These are phyloP conservation scores for Caenorhabditis tropicalis DNA, from an alignment of 1,140 invertebrate genomes.

Conservation along the genomic window DNA sequence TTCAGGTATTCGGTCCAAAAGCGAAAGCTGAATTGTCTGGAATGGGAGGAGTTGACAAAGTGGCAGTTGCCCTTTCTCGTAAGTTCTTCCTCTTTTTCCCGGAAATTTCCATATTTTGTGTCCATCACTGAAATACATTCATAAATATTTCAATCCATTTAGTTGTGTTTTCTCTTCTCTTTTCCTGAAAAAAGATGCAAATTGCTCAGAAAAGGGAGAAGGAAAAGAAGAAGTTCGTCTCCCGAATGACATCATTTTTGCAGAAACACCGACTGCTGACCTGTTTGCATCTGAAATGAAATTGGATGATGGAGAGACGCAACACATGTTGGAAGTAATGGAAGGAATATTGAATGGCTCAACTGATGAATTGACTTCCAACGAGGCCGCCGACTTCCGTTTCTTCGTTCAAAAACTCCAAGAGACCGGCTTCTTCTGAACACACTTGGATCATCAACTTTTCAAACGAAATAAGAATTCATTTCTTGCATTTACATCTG, in stretches of 20 bases:
- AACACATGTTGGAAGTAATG: slow-evolving; percentile 89
- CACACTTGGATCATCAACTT: neutral
- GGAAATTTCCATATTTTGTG: slow-evolving; percentile 26
- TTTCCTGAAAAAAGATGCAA: neutral
- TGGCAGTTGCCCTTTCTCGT: slow-evolving; percentile 92
- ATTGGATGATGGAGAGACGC: slow-evolving; percentile 84
- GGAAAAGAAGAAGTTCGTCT: slow-evolving; percentile 22
- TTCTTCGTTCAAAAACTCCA: slow-evolving; percentile 93
- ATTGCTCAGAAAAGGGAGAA: slow-evolving; percentile 45
- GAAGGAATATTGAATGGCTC: slow-evolving; percentile 95
- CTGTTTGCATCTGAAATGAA: slow-evolving; percentile 87
- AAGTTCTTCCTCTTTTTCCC: slow-evolving; percentile 68
- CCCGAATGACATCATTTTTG: slow-evolving; percentile 65
- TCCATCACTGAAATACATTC: neutral
- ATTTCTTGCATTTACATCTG: neutral
- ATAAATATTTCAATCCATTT: neutral
- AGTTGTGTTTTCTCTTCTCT: neutral
- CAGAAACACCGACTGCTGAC: slow-evolving; percentile 95
- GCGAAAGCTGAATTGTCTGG: slow-evolving; percentile 86
- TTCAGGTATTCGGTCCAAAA: slow-evolving; percentile 83
- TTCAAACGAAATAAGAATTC: neutral
- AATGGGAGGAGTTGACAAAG: slow-evolving; percentile 88
- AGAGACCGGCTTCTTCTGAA: slow-evolving; percentile 87
- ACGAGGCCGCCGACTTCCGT: slow-evolving; percentile 92
- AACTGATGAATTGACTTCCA: slow-evolving; percentile 87